Conservation (phyloP, 23 tunicate genomes). For the Diplosoma virens region DNA sequence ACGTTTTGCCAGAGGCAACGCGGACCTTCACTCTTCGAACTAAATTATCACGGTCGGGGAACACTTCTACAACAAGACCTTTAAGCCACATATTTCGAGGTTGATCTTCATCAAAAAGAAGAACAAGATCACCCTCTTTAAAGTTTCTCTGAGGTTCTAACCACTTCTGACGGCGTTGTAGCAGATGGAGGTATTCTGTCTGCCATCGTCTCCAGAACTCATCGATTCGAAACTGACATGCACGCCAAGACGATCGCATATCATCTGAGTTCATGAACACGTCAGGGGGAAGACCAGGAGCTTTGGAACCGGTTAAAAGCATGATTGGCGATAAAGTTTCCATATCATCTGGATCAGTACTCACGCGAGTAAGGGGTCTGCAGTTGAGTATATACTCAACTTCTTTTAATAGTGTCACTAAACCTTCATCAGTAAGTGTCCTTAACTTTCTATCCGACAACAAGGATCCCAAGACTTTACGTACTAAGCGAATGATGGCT, state of each 20-base stretch:
- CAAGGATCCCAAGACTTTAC: not conserved
- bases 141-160: conserved; percentile 10
- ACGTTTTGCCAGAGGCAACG: not conserved
- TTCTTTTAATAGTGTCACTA: not conserved
- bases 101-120: not conserved
- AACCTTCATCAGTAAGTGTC: conserved; percentile 10
- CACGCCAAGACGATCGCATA: not conserved
- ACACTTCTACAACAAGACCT: conserved; percentile 23
- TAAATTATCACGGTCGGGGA: conserved; percentile 23
- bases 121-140: not conserved
- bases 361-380: conserved; percentile 27
- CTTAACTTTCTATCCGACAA: not conserved
- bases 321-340: conserved; percentile 17
- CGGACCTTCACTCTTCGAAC: conserved; percentile 25
- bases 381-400: conserved; percentile 20
- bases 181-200: not conserved
- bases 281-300: conserved; percentile 23
- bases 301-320: conserved; percentile 18
- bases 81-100: conserved; percentile 31
- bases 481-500: conserved; percentile 1
- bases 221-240: not conserved
- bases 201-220: conserved; percentile 33
- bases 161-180: conserved; percentile 40
- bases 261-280: conserved; percentile 30
- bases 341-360: conserved; percentile 11